Evolutionary conservation across 1,140 invertebrate genomes (phyloP), one percentile per base, ranked within the genome.

Genomic region (Drosophila parvula): DNA sequence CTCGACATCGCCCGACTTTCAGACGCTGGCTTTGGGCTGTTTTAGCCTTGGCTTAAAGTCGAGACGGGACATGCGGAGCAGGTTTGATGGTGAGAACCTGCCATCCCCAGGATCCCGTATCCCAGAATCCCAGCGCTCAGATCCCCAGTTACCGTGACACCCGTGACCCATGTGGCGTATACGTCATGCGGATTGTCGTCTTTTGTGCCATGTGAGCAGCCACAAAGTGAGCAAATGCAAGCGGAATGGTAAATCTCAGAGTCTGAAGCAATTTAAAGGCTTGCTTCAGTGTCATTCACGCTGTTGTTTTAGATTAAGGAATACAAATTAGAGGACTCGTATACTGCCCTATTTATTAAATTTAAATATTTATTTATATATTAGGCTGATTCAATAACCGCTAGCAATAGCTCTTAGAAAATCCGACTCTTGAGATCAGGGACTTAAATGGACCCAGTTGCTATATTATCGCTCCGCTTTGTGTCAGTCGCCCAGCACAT

Each of bases 21-120:
- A 78, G 81, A 84, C 81, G 60, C 77, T 85, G 83, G 56, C 83
- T 88, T 82, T 73, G 64, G 69, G 62, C 65, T 53, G 79, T 58
- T 74, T 76, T 68, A 77, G 79, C 71, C 47, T 79, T 74, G 83
- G 80, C 83, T 88, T 86, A 76, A 59, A 76, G 68, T 63, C 67
- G 67, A 82, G 79, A 73, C 83, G 47, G 63, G 47, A n/a, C 41
- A 51, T 36, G 32, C 58, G 50, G 28, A 48, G 57, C 59, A 68
- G 68, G 75, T 53, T 64, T 27, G 27, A 14, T 18, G 7, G 18
- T 27, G n/a, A 14, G 22, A 34, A 16, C 4, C 16, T 36, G 57
- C 14, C 41, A 61, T 53, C 34, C 5, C 48, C 48, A 34, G 48
- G n/a, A 12, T 51, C 16, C 30, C 32, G 32, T 53, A n/a, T 38